A percentile compares a stretch with the other conserved stretches of the same genome.
Evolutionary conservation across 2,113 vertebrate genomes (phyloP).

Genomic region (Copsychus sechellarum): DNA sequence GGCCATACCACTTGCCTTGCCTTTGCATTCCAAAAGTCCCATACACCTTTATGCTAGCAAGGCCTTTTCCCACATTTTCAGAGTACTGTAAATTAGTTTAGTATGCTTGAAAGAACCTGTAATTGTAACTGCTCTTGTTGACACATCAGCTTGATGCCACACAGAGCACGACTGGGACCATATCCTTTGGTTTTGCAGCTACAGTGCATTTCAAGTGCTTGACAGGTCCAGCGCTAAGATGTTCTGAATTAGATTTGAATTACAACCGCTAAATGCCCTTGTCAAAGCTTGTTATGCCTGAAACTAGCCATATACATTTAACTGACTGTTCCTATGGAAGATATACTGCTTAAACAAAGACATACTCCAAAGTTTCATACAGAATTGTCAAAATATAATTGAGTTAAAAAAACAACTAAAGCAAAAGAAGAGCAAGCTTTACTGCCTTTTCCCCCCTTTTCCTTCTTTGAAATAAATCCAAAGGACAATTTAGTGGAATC

Average conservation of each 20-base stretch:
- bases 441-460: conserved; percentile 48
- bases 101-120: conserved; percentile 84
- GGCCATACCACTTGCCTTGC: conserved; percentile 50
- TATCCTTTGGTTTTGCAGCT: conserved; percentile 80
- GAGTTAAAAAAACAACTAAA: conserved; percentile 84
- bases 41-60: conserved; percentile 55
- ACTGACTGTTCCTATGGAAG: conserved; percentile 84
- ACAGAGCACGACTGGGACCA: conserved; percentile 85
- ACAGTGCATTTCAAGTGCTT: conserved; percentile 90
- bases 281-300: conserved; percentile 96
- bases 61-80: conserved; percentile 77
- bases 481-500: conserved; percentile 73
- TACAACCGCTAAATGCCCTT: conserved; percentile 99
- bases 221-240: conserved; percentile 99
- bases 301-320: conserved; percentile 90
- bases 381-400: conserved; percentile 90
- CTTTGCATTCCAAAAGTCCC: conserved; percentile 58
- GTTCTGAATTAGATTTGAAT: conserved; percentile 99
- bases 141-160: conserved; percentile 92
- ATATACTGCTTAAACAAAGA: conserved; percentile 91
- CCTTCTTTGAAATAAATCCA: conserved; percentile 80
- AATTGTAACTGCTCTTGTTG: conserved; percentile 89
- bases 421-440: conserved; percentile 74
- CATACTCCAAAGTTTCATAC: conserved; percentile 86
- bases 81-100: conserved; percentile 87